These are phyloP conservation scores for Heliconius aoede DNA, from an alignment of 2,888 invertebrate genomes.

Conservation along the genomic window DNA sequence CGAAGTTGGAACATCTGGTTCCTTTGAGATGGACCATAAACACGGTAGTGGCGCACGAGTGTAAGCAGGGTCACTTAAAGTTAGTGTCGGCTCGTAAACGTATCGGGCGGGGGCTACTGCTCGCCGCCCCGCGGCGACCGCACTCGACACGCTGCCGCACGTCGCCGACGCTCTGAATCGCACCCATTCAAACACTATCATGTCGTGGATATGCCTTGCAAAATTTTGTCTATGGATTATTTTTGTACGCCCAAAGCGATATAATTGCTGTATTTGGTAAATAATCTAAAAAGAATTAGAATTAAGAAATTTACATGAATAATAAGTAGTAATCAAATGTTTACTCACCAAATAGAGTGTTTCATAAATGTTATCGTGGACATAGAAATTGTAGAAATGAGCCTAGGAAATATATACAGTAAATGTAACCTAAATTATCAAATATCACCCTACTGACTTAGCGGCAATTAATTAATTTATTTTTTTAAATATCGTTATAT, in stretches of 20 bases:
- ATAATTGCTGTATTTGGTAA: not conserved
- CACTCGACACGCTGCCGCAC: constrained; percentile 81
- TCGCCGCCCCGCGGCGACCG: constrained; percentile 80
- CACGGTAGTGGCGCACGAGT: constrained; percentile 72
- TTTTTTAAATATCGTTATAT: not conserved
- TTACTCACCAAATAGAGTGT: not conserved
- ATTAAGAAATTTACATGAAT: not conserved
- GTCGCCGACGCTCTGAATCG: constrained; percentile 80
- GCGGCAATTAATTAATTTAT: not conserved
- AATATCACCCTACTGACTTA: not conserved
- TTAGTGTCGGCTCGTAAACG: constrained; percentile 82
- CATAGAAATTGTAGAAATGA: not conserved
- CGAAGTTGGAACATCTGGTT: constrained; percentile 55
- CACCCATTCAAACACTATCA: constrained; percentile 73
- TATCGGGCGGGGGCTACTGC: constrained; percentile 65
- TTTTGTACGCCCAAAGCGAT: not conserved
- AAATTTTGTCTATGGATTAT: constrained; percentile 41
- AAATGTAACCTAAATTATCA: not conserved
- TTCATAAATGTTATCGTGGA: not conserved
- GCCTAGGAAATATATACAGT: not conserved
- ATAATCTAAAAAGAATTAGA: not conserved
- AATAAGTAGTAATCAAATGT: not conserved
- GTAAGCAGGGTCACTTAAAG: constrained; percentile 76
- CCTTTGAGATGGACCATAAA: constrained; percentile 77
- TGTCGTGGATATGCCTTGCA: constrained; percentile 53